Evolutionary conservation across 2,113 vertebrate species (phyloP), one percentile per base, ranked within the genome.

Genomic region (Perca schrenkii): DNA sequence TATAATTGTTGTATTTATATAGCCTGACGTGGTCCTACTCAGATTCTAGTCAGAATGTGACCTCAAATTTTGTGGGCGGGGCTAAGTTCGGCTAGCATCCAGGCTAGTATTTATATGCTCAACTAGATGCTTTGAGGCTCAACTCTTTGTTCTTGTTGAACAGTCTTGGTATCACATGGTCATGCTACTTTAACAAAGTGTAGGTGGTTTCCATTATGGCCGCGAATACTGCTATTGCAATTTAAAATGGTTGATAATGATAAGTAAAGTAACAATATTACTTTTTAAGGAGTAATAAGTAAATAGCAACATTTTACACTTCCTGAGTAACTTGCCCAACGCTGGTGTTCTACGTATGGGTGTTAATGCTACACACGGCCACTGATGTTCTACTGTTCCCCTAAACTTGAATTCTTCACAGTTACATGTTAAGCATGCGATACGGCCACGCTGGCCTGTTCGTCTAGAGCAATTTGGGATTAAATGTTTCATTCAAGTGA

Each of bases 161-260:
- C 14, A 49, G 34, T 64, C 43, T 62, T 70, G 8, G 57, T 43
- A 70, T 74, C 53, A 52, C 22, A 66, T 67, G 74, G 36, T 64
- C 54, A 78, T 3, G 8, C 17, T 63, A n/a, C 53, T 57, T 16
- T 28, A 60, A 57, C 61, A 25, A 65, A 50, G 11, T 67, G 43
- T 56, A 25, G 16, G 40, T 80, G 67, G 36, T 75, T 84, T 80
- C 76, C 54, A 86, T 88, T 78, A 80, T 73, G 43, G 36, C 16
- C 12, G 13, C 61, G 71, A 49, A 50, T 6, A 25, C 36, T 61
- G 14, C 36, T 77, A 66, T 34, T 80, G 28, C 31, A 57, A 62
- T 40, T 65, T 57, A 74, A 74, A 82, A n/a, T 71, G 47, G 49
- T 58, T 61, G 53, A 69, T 79, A 85, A 89, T 57, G 36, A 40